Evolutionary conservation across 2,888 invertebrate genomes (phyloP), one percentile per base, ranked within the genome.

Genomic region (Diaperis boleti): DNA sequence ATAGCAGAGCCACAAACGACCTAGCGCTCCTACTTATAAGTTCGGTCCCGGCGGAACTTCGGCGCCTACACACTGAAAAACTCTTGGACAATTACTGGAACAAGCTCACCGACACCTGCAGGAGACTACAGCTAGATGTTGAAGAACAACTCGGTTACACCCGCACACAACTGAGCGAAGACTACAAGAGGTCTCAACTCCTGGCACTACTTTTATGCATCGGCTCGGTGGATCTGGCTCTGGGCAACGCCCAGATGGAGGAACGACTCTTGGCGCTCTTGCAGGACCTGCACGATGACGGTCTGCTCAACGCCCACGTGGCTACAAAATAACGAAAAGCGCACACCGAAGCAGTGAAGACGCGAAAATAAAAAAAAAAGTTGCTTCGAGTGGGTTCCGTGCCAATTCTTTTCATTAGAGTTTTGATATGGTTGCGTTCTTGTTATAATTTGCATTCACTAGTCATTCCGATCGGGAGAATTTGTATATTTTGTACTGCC

Each of bases 141-240:
- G 84, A 86, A 66, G 79, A 75, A 26, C 83, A 85, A 64, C 79
- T 87, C 18, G 83, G 81, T 10, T 88, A 88, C 74, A 82, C 83
- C 50, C 78, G 86, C 29, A 79, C 80, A 39, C 83, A 85, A 65
- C 78, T 89, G 8, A 82, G 81, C 33, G 80, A 81, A 6, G 88
- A 89, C 72, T 88, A 86, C 73, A 83, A 84, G 63, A 81, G 85
- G 59, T 92, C 92, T 0, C 90, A 91, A 70, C 82, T 92, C 3
- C 81, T 92, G 64, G 92, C 92, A n/a, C 82, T 92, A 39, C 81
- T 92, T 50, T 81, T 92, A 1, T 92, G 92, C 74, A 91, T 92
- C 62, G 92, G 92, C 14, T 92, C 92, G 29, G 90, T 92, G 3
- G 92, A 92, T 76, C 88, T 92, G 45, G 92, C 92, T 3, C 81